Evolutionary conservation across 2,888 invertebrate species (phyloP).

Genomic region (Luffia ferchaultella): DNA sequence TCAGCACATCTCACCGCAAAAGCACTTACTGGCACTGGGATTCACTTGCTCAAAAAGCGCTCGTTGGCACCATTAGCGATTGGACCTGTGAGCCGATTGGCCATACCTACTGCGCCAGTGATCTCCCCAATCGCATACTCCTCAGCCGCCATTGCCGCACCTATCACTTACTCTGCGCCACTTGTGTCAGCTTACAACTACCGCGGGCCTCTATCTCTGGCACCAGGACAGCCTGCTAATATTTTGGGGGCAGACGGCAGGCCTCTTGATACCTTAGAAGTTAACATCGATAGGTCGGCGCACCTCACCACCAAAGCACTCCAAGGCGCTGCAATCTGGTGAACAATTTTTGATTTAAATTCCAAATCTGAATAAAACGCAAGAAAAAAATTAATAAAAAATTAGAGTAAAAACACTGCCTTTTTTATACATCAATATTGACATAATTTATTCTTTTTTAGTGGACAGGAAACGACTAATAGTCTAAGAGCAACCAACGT

Average conservation of each 20-base stretch:
- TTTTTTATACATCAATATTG: too few species aligned
- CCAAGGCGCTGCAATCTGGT: constrained; percentile 22
- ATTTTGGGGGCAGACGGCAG: constrained; percentile 47
- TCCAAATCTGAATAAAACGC: too few species aligned
- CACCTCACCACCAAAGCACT: constrained; percentile 45
- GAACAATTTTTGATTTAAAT: too few species aligned
- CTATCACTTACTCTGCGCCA: constrained; percentile 19
- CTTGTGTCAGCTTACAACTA: constrained; percentile 32
- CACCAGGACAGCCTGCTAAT: constrained; percentile 52
- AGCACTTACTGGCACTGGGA: not conserved
- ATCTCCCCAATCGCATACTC: constrained; percentile 18
- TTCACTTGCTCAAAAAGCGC: not conserved
- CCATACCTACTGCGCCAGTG: constrained; percentile 13
- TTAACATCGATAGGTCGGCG: constrained; percentile 50
- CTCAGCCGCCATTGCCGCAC: constrained; percentile 33
- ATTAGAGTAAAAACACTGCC: too few species aligned
- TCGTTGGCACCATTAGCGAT: not conserved
- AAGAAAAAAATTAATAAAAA: too few species aligned
- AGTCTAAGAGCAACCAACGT: too few species aligned
- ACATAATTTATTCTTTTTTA: too few species aligned
- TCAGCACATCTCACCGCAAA: constrained; percentile 24
- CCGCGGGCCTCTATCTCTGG: constrained; percentile 46
- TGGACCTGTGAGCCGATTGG: constrained; percentile 17
- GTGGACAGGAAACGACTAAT: too few species aligned
- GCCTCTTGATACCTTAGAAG: constrained; percentile 51